Percentiles rank a stretch among this genome's conserved stretches.
Conservation (phyloP, 2,797 vertebrate genomes). For the Cephalopachus bancanus region DNA sequence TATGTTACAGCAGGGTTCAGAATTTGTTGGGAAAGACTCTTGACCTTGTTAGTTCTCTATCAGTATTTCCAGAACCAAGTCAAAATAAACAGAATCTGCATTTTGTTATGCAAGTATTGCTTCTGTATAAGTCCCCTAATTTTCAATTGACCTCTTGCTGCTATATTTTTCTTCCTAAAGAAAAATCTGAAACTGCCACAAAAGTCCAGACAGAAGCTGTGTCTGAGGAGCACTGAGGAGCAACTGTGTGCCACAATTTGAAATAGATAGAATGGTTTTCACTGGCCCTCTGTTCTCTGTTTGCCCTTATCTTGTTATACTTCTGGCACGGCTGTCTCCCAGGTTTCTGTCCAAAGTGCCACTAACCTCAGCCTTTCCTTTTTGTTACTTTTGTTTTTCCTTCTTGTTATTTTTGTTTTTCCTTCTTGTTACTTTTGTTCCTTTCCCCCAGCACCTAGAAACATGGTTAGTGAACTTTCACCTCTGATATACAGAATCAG, state of each 20-base stretch:
- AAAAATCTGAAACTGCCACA: neutral
- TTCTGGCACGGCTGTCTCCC: neutral
- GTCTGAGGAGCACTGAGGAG: neutral
- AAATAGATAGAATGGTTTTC: neutral
- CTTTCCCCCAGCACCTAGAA: neutral
- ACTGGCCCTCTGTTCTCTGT: neutral
- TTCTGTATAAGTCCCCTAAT: neutral
- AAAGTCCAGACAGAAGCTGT: neutral
- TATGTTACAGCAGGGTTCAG: neutral
- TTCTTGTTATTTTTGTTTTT: neutral
- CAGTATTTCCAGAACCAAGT: neutral
- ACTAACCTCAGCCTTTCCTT: neutral
- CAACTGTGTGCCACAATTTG: neutral
- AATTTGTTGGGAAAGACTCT: neutral
- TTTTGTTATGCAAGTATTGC: neutral
- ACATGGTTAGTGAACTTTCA: neutral
- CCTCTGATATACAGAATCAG: neutral
- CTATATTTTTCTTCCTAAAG: neutral
- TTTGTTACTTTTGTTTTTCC: neutral
- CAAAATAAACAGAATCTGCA: neutral
- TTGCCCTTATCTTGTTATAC: neutral
- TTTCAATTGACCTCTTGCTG: neutral
- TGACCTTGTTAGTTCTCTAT: neutral
- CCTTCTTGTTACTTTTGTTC: neutral
- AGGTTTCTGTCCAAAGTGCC: neutral